Percentiles rank a stretch among this genome's conserved stretches.
Evolutionary conservation across 2,113 vertebrate species (phyloP).

Genomic region (Nothobranchius furzeri): DNA sequence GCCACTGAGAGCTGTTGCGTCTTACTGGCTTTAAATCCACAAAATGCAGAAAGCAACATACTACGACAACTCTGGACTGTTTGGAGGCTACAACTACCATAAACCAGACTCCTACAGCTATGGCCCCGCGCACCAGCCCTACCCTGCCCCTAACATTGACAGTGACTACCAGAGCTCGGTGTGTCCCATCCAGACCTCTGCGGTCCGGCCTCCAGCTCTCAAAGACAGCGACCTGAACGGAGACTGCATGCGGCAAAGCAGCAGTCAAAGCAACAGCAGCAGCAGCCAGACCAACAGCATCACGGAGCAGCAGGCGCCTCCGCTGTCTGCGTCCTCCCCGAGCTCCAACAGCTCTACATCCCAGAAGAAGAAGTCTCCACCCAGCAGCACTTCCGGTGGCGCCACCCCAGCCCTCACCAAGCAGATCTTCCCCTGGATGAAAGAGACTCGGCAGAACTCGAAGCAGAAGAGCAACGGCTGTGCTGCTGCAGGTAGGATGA

Average conservation of each 20-base stretch:
- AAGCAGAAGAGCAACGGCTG: slow-evolving; percentile 94
- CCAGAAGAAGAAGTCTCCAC: slow-evolving; percentile 91
- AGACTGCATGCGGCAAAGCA: slow-evolving; percentile 91
- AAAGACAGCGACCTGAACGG: slow-evolving; percentile 91
- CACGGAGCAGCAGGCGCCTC: slow-evolving; percentile 86
- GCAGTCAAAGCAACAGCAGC: slow-evolving; percentile 81
- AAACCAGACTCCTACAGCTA: slow-evolving; percentile 94
- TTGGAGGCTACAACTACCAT: slow-evolving; percentile 93
- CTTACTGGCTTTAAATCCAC: slow-evolving; percentile 84
- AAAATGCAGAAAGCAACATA: slow-evolving; percentile 99
- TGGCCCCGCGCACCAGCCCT: slow-evolving; percentile 87
- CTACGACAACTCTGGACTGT: slow-evolving; percentile 96
- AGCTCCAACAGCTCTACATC: slow-evolving; percentile 85
- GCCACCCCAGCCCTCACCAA: slow-evolving; percentile 89
- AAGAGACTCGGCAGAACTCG: slow-evolving; percentile 93
- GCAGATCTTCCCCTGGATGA: slow-evolving; percentile 99
- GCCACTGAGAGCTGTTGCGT: slow-evolving; percentile 87
- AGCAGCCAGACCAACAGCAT: slow-evolving; percentile 83
- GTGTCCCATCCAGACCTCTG: slow-evolving; percentile 91
- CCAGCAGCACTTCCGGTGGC: slow-evolving; percentile 78
- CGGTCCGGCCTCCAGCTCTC: slow-evolving; percentile 84
- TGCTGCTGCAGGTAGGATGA: slow-evolving; percentile 86
- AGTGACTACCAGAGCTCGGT: slow-evolving; percentile 90
- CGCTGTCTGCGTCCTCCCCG: slow-evolving; percentile 88
- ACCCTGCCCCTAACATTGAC: slow-evolving; percentile 86